phyloP scores from a whole-genome alignment of 1,140 invertebrate species.

The Drosophila kepulauana region DNA sequence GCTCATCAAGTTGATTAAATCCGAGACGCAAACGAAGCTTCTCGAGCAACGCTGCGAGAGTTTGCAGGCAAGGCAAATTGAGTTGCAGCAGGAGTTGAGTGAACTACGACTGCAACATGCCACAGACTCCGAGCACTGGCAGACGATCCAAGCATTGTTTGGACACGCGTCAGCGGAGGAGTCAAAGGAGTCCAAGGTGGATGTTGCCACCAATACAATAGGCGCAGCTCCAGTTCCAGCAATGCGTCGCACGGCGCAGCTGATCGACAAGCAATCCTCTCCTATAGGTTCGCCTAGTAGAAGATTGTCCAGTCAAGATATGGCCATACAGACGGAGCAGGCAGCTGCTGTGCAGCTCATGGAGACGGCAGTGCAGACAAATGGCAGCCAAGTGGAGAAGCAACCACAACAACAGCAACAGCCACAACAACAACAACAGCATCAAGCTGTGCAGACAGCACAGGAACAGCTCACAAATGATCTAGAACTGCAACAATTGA shows the following conservation, averaged over 20 bases:
- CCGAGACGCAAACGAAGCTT: slow-evolving; percentile 71
- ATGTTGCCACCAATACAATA: slow-evolving; percentile 74
- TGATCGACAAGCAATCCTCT: slow-evolving; percentile 71
- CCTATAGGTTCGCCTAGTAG: slow-evolving; percentile 67
- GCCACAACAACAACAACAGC: slow-evolving; percentile 38
- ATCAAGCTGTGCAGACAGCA: slow-evolving; percentile 64
- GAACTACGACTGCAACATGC: slow-evolving; percentile 60
- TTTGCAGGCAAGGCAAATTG: slow-evolving; percentile 50
- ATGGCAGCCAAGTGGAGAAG: slow-evolving; percentile 9
- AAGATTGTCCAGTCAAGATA: slow-evolving; percentile 22
- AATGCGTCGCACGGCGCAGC: slow-evolving; percentile 59
- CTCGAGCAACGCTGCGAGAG: slow-evolving; percentile 69
- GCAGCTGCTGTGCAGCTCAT: slow-evolving; percentile 20
- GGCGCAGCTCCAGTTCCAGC: slow-evolving; percentile 58
- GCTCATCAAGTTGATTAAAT: slow-evolving; percentile 73
- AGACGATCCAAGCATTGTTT: slow-evolving; percentile 78
- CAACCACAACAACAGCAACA: slow-evolving; percentile 46
- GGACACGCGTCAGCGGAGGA: neutral
- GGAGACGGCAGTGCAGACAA: slow-evolving; percentile 66
- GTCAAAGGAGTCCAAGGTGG: neutral
- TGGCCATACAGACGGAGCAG: slow-evolving; percentile 56
- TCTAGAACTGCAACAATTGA: slow-evolving; percentile 42
- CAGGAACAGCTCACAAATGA: slow-evolving; percentile 10
- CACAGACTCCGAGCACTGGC: slow-evolving; percentile 77
- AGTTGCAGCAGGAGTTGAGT: slow-evolving; percentile 60